Evolutionary conservation across 2,797 vertebrate species (phyloP).

Genomic region (Pagetopsis macropterus): DNA sequence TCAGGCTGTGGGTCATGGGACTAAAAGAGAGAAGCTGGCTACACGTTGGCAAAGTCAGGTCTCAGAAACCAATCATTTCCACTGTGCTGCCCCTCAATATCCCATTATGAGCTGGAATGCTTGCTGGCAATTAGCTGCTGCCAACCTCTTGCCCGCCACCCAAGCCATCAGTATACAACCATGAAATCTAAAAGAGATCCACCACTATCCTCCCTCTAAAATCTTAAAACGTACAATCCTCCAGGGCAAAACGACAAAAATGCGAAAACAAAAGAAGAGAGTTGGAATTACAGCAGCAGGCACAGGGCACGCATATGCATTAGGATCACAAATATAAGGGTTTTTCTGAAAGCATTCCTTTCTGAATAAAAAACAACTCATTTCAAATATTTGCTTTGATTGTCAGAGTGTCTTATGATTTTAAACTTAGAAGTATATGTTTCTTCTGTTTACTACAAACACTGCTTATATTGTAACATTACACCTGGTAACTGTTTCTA

Average conservation of each 20-base stretch:
- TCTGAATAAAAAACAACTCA: constrained; percentile 6
- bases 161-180: constrained; percentile 36
- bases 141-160: constrained; percentile 58
- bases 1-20: constrained; percentile 57
- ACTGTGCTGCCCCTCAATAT: constrained; percentile 63
- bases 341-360: constrained; percentile 10
- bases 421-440: constrained; percentile 5
- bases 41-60: constrained; percentile 48
- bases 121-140: constrained; percentile 60
- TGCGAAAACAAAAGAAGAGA: not conserved
- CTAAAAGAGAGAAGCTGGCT: constrained; percentile 53
- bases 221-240: not conserved
- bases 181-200: constrained; percentile 14
- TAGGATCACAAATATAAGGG: not conserved
- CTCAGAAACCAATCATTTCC: constrained; percentile 69
- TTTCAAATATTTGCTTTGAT: constrained; percentile 27
- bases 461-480: not conserved
- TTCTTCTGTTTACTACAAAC: not conserved
- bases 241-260: not conserved
- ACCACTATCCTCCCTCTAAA: not conserved
- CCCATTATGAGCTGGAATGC: constrained; percentile 59
- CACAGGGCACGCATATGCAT: not conserved
- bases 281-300: not conserved
- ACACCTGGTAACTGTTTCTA: constrained; percentile 1
- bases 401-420: constrained; percentile 3